Evolutionary conservation across 2,113 vertebrate species (phyloP), one percentile per base, ranked within the genome.

Genomic region (Scomber colias): DNA sequence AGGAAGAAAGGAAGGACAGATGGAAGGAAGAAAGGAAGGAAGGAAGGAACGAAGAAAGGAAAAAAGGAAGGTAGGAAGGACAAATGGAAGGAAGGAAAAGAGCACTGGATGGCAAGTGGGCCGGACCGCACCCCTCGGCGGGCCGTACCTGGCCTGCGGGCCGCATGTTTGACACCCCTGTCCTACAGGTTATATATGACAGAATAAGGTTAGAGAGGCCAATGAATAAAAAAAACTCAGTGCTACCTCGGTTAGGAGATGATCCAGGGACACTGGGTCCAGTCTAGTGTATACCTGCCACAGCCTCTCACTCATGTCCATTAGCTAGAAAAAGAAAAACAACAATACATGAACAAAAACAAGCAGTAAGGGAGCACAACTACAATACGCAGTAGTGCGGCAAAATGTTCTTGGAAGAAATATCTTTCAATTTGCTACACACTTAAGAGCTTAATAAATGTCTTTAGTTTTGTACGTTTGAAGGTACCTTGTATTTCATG

Each of bases 231-330:
- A 35, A 50, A 56, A 21, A 27, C 3, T 6, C 0, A 48, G 2
- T 31, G 35, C 92, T 95, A 99, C 98, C 96, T 99, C 95, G 82
- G 93, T 95, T 3, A 99, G 87, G 80, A 98, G 93, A 31, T 74
- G 92, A 82, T 98, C 96, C 90, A 99, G 79, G 77, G 97, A 97
- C 84, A 97, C 89, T 0, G 97, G 96, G 91, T 99, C 98, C 84
- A 98, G 95, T 87, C 93, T 96, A 90, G 92, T 96, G 90, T 98
- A 99, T 2, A 95, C 95, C 81, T 94, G 95, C 97, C 97, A 98
- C 13, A 99, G 93, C 79, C 94, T 95, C 85, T 97, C 92, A 44
- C 97, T 99, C 87, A 98, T 95, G 85, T 99, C 97, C 92, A 97
- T 96, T 5, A 99, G 77, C 98, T 99, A 93, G 0, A 66, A 75